Conservation (phyloP, 2,888 invertebrate genomes). For the Drosophila formosana region DNA sequence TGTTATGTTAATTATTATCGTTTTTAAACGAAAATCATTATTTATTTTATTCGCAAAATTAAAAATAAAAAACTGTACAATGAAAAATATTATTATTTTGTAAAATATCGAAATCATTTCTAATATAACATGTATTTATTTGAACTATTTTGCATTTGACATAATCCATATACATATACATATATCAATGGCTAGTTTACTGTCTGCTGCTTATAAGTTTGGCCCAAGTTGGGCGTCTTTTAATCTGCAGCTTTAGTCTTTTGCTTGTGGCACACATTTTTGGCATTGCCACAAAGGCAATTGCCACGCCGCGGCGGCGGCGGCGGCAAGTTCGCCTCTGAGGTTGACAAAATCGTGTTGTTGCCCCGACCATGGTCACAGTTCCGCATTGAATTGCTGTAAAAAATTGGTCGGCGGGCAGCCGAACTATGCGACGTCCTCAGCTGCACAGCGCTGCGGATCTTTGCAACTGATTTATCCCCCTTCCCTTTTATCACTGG, state of each 20-base stretch:
- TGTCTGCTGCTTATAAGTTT: neutral
- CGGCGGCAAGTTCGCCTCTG: conserved; percentile 54
- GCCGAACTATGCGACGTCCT: conserved; percentile 57
- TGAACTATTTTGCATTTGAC: neutral
- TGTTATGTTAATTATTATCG: too few species aligned
- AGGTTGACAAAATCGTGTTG: conserved; percentile 79
- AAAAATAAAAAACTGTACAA: too few species aligned
- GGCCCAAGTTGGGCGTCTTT: conserved; percentile 54
- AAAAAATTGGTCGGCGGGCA: conserved; percentile 63
- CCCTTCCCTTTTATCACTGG: neutral
- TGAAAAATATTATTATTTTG: too few species aligned
- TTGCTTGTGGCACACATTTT: conserved; percentile 70
- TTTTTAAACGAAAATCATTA: too few species aligned
- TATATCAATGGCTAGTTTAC: conserved; percentile 8
- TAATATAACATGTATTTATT: neutral
- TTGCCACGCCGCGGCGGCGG: conserved; percentile 49
- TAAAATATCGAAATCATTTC: neutral
- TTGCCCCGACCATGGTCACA: conserved; percentile 40
- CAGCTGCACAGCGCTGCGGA: conserved; percentile 18
- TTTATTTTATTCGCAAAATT: too few species aligned
- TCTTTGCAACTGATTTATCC: conserved; percentile 20
- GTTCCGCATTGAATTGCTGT: conserved; percentile 74
- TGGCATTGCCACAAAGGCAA: conserved; percentile 63
- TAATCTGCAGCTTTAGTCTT: conserved; percentile 44
- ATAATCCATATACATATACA: conserved; percentile 22